phyloP scores from a whole-genome alignment of 2,797 vertebrate species.

The Labeo calbasu region DNA sequence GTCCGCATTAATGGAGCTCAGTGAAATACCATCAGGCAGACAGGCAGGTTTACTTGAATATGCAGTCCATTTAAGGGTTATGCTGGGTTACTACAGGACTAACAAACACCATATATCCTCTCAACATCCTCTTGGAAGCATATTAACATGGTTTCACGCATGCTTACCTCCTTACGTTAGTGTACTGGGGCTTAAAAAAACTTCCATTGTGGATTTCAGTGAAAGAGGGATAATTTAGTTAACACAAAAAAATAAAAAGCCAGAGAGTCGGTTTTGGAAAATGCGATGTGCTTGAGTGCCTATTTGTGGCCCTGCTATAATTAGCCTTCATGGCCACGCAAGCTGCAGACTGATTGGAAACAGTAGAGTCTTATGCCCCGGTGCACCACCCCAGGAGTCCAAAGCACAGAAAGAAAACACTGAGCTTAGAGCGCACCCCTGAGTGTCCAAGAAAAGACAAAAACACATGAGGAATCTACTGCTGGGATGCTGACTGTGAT shows the following conservation, averaged over 20 bases:
- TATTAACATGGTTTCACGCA: neutral
- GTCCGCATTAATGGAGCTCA: constrained; percentile 40
- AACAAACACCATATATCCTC: constrained; percentile 50
- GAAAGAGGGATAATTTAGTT: constrained; percentile 46
- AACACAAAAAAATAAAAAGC: constrained; percentile 59
- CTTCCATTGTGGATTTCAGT: neutral
- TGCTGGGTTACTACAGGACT: constrained; percentile 28
- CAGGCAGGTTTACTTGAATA: constrained; percentile 61
- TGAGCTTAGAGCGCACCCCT: constrained; percentile 4
- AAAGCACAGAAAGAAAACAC: constrained; percentile 41
- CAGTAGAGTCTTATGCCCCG: constrained; percentile 71
- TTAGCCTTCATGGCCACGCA: constrained; percentile 76
- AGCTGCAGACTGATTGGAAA: constrained; percentile 84
- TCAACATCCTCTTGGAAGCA: neutral
- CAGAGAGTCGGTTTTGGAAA: constrained; percentile 73
- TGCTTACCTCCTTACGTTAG: neutral
- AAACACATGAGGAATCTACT: neutral
- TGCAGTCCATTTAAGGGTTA: constrained; percentile 35
- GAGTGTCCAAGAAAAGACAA: constrained; percentile 15
- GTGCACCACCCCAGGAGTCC: constrained; percentile 30
- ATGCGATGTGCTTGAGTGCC: constrained; percentile 76
- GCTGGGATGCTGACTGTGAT: constrained; percentile 10
- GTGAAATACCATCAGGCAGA: constrained; percentile 58
- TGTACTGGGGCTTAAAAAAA: neutral
- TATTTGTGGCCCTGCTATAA: constrained; percentile 83